Conservation (phyloP, 2,888 invertebrate species). For the Tortrix viridana region DNA sequence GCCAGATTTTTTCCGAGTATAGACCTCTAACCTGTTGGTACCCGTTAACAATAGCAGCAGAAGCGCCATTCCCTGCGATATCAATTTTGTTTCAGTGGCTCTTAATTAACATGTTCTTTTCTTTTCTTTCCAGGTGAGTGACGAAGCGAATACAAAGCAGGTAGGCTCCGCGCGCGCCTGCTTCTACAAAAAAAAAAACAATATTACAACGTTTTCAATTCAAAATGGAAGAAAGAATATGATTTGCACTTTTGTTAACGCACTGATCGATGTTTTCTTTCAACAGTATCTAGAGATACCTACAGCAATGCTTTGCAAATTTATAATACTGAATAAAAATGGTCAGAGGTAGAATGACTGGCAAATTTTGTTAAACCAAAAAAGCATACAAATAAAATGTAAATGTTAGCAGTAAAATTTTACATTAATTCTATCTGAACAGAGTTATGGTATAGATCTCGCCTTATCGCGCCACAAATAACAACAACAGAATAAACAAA, state of each 20-base stretch:
- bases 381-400: background rate
- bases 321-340: background rate
- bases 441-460: too few species aligned
- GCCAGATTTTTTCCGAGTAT: slow-evolving; percentile 10
- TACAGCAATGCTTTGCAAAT: background rate
- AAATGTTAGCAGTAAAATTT: background rate
- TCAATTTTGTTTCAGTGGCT: slow-evolving; percentile 80
- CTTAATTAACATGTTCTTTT: slow-evolving; percentile 84
- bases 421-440: background rate
- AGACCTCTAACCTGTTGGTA: slow-evolving; percentile 61
- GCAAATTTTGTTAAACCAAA: background rate
- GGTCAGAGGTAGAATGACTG: background rate
- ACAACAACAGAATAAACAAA: slow-evolving; percentile 45
- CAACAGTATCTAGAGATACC: slow-evolving; percentile 57
- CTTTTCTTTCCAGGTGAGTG: slow-evolving; percentile 83
- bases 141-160: slow-evolving; percentile 74
- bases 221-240: slow-evolving; percentile 74
- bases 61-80: slow-evolving; percentile 72
- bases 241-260: slow-evolving; percentile 80
- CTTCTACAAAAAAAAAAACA: slow-evolving; percentile 72
- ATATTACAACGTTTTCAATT: slow-evolving; percentile 81
- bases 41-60: slow-evolving; percentile 73
- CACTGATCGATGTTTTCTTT: slow-evolving; percentile 77
- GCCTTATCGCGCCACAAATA: background rate
- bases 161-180: slow-evolving; percentile 67